phyloP scores from a whole-genome alignment of 2,888 invertebrate species.

The Maniola hyperantus region DNA sequence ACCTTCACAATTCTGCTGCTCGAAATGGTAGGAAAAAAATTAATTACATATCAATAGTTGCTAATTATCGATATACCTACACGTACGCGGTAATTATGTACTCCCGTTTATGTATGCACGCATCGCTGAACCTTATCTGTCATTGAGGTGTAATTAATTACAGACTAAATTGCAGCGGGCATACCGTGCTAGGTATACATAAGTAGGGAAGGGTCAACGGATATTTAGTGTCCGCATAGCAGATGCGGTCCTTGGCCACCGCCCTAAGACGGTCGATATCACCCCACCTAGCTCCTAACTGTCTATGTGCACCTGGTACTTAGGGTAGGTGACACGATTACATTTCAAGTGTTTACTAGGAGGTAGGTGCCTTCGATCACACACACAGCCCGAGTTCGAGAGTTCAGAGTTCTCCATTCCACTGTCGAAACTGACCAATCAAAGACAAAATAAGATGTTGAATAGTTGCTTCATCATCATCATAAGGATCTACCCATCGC shows the following conservation, averaged over 20 bases:
- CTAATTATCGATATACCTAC: slow-evolving; percentile 15
- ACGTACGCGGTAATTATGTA: slow-evolving; percentile 39
- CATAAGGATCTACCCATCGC: no score
- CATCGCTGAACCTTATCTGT: slow-evolving; percentile 73
- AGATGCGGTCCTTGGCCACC: slow-evolving; percentile 80
- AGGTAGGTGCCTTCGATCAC: neutral
- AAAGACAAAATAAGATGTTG: no score
- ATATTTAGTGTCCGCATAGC: slow-evolving; percentile 80
- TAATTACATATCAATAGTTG: slow-evolving; percentile 16
- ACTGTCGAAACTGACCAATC: no score
- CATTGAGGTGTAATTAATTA: slow-evolving; percentile 79
- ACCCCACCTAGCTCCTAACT: slow-evolving; percentile 75
- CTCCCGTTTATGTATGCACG: slow-evolving; percentile 46
- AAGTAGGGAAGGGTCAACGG: slow-evolving; percentile 74
- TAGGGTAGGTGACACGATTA: slow-evolving; percentile 47
- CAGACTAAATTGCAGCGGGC: slow-evolving; percentile 64
- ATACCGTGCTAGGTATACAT: slow-evolving; percentile 62
- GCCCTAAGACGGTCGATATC: slow-evolving; percentile 82
- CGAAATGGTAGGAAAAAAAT: slow-evolving; percentile 13
- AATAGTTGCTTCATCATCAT: no score
- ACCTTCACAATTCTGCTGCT: neutral
- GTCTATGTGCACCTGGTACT: slow-evolving; percentile 77
- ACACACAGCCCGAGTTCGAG: neutral
- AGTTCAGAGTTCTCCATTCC: neutral
- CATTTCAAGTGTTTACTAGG: slow-evolving; percentile 12